Evolutionary conservation across 2,113 vertebrate species (phyloP), one percentile per base, ranked within the genome.

Genomic region (Urocolius indicus): DNA sequence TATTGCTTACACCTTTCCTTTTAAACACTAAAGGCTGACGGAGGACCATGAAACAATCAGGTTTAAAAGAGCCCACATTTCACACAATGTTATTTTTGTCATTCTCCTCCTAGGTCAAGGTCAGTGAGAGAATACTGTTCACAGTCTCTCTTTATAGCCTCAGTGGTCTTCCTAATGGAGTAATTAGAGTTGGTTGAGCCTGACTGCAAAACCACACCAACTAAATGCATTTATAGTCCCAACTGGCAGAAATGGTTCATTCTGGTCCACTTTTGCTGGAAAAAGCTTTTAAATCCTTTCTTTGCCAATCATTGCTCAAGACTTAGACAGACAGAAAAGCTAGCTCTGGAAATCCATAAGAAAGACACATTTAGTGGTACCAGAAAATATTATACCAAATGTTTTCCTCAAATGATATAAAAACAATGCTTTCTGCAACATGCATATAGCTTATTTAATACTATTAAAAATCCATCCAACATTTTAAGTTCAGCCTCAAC

Each of bases 381-480:
- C 2, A 13, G 34, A 1, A 49, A 6, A 1, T 2, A 9, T 12
- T 46, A 3, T 9, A 63, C 6, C 29, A 62, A 38, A 68, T 19
- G 13, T 4, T 26, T 74, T 65, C 38, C 30, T 34, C 54, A 45
- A 45, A 30, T 17, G 2, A 43, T 9, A 32, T 13, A 21, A 45
- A 55, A 34, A 32, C 32, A 66, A 17, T 20, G 65, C 5, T 38
- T 74, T 20, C 30, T 30, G 21, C 10, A 49, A 16, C 34, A 46
- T 4, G 14, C 23, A 32, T 9, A 22, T 6, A n/a, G 27, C 18
- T 66, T 24, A 32, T 8, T 45, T 54, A 23, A 43, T 10, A 26
- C 11, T n/a, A 0, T 6, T 26, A 27, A 11, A 66, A 57, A 10
- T 32, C 54, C 32, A 19, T 3, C 24, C 2, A 23, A 9, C 11